These are phyloP conservation scores for Neotoma lepida DNA, from an alignment of 2,113 vertebrate species.

Conservation along the genomic window DNA sequence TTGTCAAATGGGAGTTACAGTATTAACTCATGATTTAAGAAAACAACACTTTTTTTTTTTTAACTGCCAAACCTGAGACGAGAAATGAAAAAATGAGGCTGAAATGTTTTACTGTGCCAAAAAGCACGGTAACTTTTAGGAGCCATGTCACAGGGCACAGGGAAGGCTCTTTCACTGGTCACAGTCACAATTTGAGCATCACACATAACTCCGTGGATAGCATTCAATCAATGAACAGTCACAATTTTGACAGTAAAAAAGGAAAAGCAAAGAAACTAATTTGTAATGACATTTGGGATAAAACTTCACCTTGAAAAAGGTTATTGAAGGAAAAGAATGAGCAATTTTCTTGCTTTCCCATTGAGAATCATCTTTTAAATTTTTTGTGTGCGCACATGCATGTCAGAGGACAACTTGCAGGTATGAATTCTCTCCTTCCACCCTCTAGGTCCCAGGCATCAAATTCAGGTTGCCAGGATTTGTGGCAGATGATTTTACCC, in stretches of 20 bases:
- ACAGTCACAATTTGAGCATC: neutral
- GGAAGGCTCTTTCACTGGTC: neutral
- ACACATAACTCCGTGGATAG: neutral
- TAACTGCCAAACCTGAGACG: neutral
- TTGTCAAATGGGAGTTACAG: neutral
- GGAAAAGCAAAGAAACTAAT: neutral
- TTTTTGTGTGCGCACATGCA: neutral
- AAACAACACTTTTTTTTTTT: neutral
- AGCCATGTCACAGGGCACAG: neutral
- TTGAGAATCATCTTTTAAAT: neutral
- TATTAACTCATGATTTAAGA: neutral
- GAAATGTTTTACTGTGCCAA: neutral
- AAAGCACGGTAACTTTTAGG: constrained; percentile 18
- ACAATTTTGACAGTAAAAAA: neutral
- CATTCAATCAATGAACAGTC: neutral
- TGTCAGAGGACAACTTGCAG: neutral
- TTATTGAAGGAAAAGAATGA: neutral
- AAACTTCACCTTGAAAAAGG: neutral
- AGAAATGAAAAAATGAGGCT: neutral
- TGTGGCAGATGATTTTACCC: neutral
- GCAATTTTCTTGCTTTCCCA: neutral
- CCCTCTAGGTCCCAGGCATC: neutral
- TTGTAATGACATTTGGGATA: neutral
- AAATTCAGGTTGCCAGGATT: neutral
- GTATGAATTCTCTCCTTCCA: neutral